A percentile compares a stretch with the other conserved stretches of the same genome.
These are phyloP conservation scores for Drosophila vallismaia DNA, from an alignment of 2,888 invertebrate species.

Conservation along the genomic window DNA sequence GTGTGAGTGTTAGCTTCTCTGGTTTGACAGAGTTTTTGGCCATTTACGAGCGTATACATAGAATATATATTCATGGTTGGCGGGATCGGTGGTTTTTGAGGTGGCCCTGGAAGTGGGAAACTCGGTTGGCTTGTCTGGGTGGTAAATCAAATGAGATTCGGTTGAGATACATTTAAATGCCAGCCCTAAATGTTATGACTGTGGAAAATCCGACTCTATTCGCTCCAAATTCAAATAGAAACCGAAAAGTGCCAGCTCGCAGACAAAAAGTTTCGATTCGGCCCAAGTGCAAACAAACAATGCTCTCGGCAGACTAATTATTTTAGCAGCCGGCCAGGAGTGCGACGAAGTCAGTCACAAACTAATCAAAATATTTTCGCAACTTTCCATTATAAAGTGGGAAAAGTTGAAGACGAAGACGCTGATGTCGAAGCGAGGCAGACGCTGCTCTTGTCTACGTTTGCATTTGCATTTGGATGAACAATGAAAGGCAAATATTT, in stretches of 20 bases:
- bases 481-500: slow-evolving; percentile 80
- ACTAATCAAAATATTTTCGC: slow-evolving; percentile 79
- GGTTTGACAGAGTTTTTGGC: slow-evolving; percentile 59
- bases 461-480: slow-evolving; percentile 77
- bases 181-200: slow-evolving; percentile 15
- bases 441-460: slow-evolving; percentile 56
- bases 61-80: slow-evolving; percentile 28
- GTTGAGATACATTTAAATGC: slow-evolving; percentile 60
- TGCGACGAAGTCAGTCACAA: slow-evolving; percentile 59
- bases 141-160: slow-evolving; percentile 43
- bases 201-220: neutral
- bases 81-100: neutral
- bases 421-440: slow-evolving; percentile 15
- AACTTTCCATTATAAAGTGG: slow-evolving; percentile 80
- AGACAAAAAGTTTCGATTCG: slow-evolving; percentile 59
- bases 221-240: slow-evolving; percentile 49
- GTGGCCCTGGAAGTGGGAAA: slow-evolving; percentile 4
- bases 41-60: slow-evolving; percentile 53
- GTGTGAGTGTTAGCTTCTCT: slow-evolving; percentile 39
- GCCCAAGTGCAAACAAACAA: slow-evolving; percentile 75
- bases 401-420: slow-evolving; percentile 73
- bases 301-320: slow-evolving; percentile 77
- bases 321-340: slow-evolving; percentile 59
- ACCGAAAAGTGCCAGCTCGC: slow-evolving; percentile 59
- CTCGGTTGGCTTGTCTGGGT: slow-evolving; percentile 5